These are phyloP conservation scores for Helostoma temminkii DNA, from an alignment of 2,797 vertebrate species.

Conservation along the genomic window DNA sequence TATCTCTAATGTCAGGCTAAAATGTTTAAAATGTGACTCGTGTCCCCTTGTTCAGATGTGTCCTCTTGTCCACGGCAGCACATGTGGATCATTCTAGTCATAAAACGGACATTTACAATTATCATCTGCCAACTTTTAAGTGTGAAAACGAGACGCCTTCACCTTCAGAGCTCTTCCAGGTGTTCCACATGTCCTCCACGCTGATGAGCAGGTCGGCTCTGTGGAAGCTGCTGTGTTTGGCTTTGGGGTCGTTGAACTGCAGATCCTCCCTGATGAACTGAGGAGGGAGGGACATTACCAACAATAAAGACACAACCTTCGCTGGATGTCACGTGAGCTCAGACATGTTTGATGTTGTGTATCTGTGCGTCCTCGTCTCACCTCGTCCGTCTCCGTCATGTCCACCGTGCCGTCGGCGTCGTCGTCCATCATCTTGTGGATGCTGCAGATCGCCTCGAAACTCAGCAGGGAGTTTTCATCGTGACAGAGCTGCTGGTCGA, in stretches of 20 bases:
- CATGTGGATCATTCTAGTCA: too few relatives aligned
- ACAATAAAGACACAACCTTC: too few relatives aligned
- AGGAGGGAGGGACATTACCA: too few relatives aligned
- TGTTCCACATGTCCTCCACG: slow-evolving; percentile 93
- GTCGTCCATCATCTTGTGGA: slow-evolving; percentile 96
- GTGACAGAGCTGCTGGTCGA: slow-evolving; percentile 87
- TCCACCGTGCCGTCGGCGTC: slow-evolving; percentile 95
- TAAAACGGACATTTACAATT: too few relatives aligned
- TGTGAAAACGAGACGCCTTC: too few relatives aligned
- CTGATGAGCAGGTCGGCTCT: slow-evolving; percentile 93
- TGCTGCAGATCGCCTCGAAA: slow-evolving; percentile 91
- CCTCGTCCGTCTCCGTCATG: slow-evolving; percentile 91
- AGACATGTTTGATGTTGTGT: too few relatives aligned
- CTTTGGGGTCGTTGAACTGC: slow-evolving; percentile 90
- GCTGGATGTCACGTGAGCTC: too few relatives aligned
- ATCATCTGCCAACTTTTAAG: too few relatives aligned
- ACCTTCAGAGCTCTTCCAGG: slow-evolving; percentile 93
- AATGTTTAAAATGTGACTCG: too few relatives aligned
- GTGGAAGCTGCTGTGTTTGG: slow-evolving; percentile 94
- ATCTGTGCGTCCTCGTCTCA: slow-evolving; percentile 49
- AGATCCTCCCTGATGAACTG: slow-evolving; percentile 94
- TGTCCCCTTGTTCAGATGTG: too few relatives aligned
- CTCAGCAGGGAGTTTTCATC: slow-evolving; percentile 90
- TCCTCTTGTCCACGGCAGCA: too few relatives aligned
- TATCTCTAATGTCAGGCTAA: too few relatives aligned